Evolutionary conservation across 2,888 invertebrate species (phyloP).

Genomic region (Drosophila diplacantha): DNA sequence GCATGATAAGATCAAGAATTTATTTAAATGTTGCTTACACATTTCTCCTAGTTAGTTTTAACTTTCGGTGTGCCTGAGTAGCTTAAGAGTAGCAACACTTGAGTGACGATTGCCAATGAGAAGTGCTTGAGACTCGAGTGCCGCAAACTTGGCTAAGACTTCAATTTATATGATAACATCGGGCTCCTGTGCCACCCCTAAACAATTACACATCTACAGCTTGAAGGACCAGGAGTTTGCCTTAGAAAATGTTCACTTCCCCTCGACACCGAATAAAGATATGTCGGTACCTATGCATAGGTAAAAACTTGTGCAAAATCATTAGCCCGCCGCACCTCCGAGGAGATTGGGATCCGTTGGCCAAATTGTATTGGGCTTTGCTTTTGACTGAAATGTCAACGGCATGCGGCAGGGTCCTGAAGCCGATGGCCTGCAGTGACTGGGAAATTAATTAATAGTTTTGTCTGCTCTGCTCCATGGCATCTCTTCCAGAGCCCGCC

Average conservation of each 20-base stretch:
- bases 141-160: conserved; percentile 62
- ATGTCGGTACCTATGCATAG: neutral
- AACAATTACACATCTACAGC: conserved; percentile 19
- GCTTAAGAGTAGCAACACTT: conserved; percentile 39
- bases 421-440: conserved; percentile 52
- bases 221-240: neutral
- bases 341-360: conserved; percentile 22
- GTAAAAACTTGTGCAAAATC: conserved; percentile 27
- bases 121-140: conserved; percentile 37
- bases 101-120: conserved; percentile 30
- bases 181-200: neutral
- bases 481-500: neutral
- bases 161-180: conserved; percentile 67
- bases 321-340: conserved; percentile 28
- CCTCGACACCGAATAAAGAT: conserved; percentile 6
- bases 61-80: conserved; percentile 23
- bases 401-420: conserved; percentile 47
- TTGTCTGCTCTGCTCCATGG: conserved; percentile 18
- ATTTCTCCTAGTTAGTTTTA: neutral
- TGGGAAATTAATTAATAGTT: conserved; percentile 66
- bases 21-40: neutral
- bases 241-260: conserved; percentile 19
- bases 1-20: too few species aligned
- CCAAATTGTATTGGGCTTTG: conserved; percentile 51
- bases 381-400: conserved; percentile 62